Base-by-base conservation (phyloP, 1,140 invertebrate genomes). In the Drosophila tsacasi region DNA sequence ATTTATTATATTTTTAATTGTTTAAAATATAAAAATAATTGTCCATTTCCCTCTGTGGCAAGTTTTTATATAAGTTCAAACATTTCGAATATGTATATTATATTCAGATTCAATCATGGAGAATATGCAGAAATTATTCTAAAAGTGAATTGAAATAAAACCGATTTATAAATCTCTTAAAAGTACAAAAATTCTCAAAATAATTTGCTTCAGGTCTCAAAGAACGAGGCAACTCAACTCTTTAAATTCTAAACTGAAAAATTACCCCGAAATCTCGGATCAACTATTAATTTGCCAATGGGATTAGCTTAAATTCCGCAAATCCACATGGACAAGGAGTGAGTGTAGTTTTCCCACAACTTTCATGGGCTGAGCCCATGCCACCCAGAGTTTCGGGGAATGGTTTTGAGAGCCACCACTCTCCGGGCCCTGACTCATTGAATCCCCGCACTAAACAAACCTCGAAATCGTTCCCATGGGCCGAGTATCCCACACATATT, bases 391-490 rank as follows among this genome's bases (percentile, higher is more conserved):
- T n/a, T 25, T 27, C n/a, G 12, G 12, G n/a, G 21, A 37, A 44
- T 44, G 40, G 37, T 54, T 67, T 44, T 44, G 9, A 54, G 30
- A 35, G 27, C 21, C 39, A 40, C 39, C 60, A 23, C 21, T 25
- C 19, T 7, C 21, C 17, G 25, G n/a, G 21, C 8, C 15, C 15
- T 67, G 17, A 13, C 42, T 50, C 69, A 50, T 73, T 72, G 42
- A 73, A 23, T 49, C 52, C 65, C 52, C 65, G 23, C 52, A 79
- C 60, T 58, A 73, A 79, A 79, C 76, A 79, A 79, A 78, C 76
- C 76, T 75, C 77, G 59, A 52, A 81, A 81, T 76, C 57, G 57
- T 78, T 71, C 79, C 80, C 79, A 82, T 67, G 79, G 69, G 83
- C 54, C 32, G 49, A 52, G 23, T 47, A 61, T 69, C 74, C 52